These are phyloP conservation scores for Danio rerio DNA, from an alignment of 2,113 vertebrate species.

Conservation along the genomic window DNA sequence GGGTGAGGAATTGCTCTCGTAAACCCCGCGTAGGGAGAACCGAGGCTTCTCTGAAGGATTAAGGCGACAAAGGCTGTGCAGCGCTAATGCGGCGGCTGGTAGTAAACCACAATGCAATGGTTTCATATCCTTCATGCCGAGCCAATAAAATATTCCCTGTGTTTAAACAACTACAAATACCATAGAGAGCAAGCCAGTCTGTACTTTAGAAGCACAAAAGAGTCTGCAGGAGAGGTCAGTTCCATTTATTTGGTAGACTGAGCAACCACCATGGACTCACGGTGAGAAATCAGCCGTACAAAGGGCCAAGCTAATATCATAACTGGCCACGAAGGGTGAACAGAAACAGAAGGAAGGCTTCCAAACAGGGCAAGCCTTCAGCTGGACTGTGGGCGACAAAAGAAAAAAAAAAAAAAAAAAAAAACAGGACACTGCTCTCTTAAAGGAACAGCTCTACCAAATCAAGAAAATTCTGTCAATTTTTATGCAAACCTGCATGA, in stretches of 20 bases:
- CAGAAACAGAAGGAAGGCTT: constrained; percentile 30
- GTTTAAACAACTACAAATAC: constrained; percentile 28
- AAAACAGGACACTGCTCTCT: constrained; percentile 12
- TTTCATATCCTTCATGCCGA: not conserved
- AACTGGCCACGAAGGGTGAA: constrained; percentile 14
- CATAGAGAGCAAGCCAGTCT: no score
- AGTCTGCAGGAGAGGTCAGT: constrained; percentile 23
- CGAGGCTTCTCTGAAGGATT: constrained; percentile 5
- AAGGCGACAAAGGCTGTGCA: constrained; percentile 9
- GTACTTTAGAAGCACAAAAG: not conserved
- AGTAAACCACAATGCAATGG: constrained; percentile 10
- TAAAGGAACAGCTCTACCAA: constrained; percentile 7
- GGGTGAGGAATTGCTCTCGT: constrained; percentile 16
- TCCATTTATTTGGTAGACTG: constrained; percentile 33
- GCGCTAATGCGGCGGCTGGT: not conserved
- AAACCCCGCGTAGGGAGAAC: constrained; percentile 5
- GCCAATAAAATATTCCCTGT: constrained; percentile 26
- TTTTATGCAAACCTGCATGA: not conserved
- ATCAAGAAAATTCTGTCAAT: not conserved
- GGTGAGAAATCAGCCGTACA: constrained; percentile 8
- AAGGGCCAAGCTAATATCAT: constrained; percentile 42
- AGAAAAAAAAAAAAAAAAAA: no score
- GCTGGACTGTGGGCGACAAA: constrained; percentile 4
- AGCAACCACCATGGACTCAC: constrained; percentile 26
- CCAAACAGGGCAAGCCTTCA: constrained; percentile 28